Evolutionary conservation across 2,113 vertebrate genomes (phyloP).

Genomic region (Anser brachyrhynchus): DNA sequence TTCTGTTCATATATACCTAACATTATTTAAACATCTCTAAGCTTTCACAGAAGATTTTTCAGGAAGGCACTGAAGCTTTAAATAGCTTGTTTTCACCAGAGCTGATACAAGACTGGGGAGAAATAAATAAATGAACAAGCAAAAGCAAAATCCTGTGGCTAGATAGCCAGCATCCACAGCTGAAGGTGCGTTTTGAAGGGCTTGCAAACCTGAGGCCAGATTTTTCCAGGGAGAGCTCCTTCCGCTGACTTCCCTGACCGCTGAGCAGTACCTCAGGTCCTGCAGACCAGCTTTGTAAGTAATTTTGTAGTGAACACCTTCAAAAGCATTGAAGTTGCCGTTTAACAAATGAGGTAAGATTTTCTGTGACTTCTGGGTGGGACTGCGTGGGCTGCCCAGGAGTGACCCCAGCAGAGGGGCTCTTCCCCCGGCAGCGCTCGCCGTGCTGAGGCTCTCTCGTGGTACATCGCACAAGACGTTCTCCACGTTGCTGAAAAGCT

Average conservation of each 20-base stretch:
- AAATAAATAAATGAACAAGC: not conserved
- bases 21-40: not conserved
- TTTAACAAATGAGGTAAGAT: not conserved
- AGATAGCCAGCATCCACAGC: not conserved
- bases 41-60: not conserved
- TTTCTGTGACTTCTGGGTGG: not conserved
- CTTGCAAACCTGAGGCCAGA: not conserved
- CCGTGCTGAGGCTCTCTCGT: accelerated
- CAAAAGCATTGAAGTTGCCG: no score
- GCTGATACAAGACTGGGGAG: not conserved
- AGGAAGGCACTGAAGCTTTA: not conserved
- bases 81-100: not conserved
- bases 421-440: accelerated
- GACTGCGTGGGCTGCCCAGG: not conserved
- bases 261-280: not conserved
- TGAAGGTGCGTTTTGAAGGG: not conserved
- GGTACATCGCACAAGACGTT: no score
- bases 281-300: not conserved
- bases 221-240: not conserved
- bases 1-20: not conserved
- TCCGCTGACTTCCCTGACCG: accelerated
- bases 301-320: not conserved
- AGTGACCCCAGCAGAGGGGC: not conserved
- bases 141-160: not conserved
- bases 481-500: not conserved